Percentiles rank a stretch among this genome's conserved stretches.
phyloP scores from a whole-genome alignment of 2,888 invertebrate species.

The Eueremaeus valkanovi region DNA sequence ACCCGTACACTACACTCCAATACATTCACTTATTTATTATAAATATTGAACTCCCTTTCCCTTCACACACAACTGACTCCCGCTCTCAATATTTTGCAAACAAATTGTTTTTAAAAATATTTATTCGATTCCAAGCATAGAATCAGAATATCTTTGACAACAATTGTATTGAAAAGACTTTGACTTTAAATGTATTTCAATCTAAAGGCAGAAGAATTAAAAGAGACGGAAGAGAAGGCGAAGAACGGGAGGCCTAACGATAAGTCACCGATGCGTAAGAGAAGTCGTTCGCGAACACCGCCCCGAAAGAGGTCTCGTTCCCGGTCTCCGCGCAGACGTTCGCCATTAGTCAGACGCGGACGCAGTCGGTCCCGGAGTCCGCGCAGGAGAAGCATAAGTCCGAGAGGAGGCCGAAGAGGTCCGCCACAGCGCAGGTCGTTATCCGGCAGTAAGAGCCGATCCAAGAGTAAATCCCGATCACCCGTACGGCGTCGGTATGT shows the following conservation, averaged over 20 bases:
- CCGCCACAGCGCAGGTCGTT: conserved; percentile 40
- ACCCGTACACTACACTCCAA: no score
- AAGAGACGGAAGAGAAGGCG: conserved; percentile 7
- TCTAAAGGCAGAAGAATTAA: neutral
- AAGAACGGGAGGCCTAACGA: neutral
- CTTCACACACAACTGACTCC: no score
- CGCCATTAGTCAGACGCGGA: conserved; percentile 42
- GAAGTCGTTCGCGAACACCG: conserved; percentile 42
- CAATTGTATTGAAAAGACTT: no score
- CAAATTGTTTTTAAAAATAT: no score
- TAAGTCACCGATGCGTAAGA: neutral
- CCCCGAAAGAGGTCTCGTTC: conserved; percentile 44
- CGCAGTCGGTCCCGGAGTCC: conserved; percentile 39
- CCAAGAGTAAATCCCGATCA: conserved; percentile 45
- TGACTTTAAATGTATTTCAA: neutral
- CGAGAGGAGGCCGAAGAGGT: conserved; percentile 19
- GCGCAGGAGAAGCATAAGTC: conserved; percentile 39
- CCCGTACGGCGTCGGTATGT: conserved; percentile 41
- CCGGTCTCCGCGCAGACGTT: conserved; percentile 44
- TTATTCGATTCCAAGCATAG: no score
- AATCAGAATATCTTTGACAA: no score
- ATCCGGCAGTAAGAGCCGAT: conserved; percentile 39
- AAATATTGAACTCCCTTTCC: no score
- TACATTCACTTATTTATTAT: no score
- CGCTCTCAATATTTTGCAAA: no score